Evolutionary conservation across 2,113 vertebrate genomes (phyloP).

Genomic region (Cariama cristata): DNA sequence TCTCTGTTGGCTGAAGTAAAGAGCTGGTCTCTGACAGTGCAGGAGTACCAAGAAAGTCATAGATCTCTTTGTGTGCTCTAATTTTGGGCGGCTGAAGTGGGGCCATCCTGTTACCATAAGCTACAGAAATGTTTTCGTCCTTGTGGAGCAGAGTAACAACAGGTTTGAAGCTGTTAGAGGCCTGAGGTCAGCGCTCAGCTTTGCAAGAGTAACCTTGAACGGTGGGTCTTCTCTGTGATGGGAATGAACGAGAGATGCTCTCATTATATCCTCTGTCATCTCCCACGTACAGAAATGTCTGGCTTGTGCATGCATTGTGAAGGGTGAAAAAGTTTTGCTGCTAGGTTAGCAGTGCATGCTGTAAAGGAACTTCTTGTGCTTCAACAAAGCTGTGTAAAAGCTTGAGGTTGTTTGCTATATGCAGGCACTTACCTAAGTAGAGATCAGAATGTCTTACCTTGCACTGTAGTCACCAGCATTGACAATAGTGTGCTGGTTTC

Average conservation of each 20-base stretch:
- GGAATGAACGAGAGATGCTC: not conserved
- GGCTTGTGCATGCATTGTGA: not conserved
- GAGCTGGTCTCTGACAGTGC: not conserved
- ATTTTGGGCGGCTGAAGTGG: not conserved
- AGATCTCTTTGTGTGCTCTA: not conserved
- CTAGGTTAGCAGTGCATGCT: not conserved
- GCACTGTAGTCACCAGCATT: not conserved
- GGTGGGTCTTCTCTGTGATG: slow-evolving; percentile 22
- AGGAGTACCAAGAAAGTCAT: not conserved
- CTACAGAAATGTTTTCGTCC: slow-evolving; percentile 24
- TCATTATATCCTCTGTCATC: slow-evolving; percentile 32
- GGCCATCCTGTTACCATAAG: not conserved
- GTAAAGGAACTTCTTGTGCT: not conserved
- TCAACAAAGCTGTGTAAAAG: not conserved
- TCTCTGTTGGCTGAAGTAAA: not conserved
- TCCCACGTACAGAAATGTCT: not conserved
- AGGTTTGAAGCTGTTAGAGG: not conserved
- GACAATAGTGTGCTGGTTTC: not conserved
- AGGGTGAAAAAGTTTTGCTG: not conserved
- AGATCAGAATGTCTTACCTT: not conserved
- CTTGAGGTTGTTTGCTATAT: not conserved
- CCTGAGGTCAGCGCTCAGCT: slow-evolving; percentile 25
- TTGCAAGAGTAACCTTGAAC: slow-evolving; percentile 38
- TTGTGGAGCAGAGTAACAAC: not conserved
- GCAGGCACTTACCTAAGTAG: not conserved